phyloP scores from a whole-genome alignment of 2,888 invertebrate genomes.

The Luffia ferchaultella region DNA sequence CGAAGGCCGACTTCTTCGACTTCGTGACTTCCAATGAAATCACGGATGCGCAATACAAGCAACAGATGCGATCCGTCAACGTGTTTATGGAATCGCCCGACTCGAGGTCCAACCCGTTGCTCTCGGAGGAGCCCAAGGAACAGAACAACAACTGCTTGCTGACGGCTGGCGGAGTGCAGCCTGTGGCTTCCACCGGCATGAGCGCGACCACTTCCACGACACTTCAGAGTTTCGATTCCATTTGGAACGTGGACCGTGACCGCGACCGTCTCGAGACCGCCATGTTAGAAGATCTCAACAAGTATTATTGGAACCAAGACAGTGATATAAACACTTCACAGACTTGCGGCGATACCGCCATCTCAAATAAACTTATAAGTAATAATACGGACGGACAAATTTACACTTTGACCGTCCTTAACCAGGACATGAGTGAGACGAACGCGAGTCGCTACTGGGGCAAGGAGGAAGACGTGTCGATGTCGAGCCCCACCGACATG shows the following conservation, averaged over 20 bases:
- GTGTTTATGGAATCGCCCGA: constrained; percentile 70
- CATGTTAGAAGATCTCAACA: constrained; percentile 85
- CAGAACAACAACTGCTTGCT: constrained; percentile 71
- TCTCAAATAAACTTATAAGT: constrained; percentile 57
- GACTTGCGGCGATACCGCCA: constrained; percentile 53
- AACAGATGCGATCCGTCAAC: constrained; percentile 74
- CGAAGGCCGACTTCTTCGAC: constrained; percentile 90
- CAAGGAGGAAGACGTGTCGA: constrained; percentile 70
- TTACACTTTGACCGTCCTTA: constrained; percentile 86
- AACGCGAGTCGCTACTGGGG: constrained; percentile 71
- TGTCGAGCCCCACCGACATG: constrained; percentile 67
- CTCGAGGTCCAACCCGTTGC: constrained; percentile 53
- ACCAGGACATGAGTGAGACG: constrained; percentile 76
- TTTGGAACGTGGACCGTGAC: constrained; percentile 77
- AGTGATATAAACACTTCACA: constrained; percentile 62
- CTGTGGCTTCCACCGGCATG: constrained; percentile 28
- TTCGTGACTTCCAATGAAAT: constrained; percentile 85
- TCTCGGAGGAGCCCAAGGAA: constrained; percentile 62
- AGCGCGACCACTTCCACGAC: constrained; percentile 54
- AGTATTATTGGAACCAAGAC: constrained; percentile 82
- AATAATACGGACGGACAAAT: constrained; percentile 82
- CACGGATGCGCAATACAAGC: constrained; percentile 73
- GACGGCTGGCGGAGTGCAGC: constrained; percentile 27
- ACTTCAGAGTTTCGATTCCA: constrained; percentile 64
- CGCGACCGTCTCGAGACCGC: constrained; percentile 76